Conservation (phyloP, 2,797 vertebrate genomes). For the Helostoma temminkii region DNA sequence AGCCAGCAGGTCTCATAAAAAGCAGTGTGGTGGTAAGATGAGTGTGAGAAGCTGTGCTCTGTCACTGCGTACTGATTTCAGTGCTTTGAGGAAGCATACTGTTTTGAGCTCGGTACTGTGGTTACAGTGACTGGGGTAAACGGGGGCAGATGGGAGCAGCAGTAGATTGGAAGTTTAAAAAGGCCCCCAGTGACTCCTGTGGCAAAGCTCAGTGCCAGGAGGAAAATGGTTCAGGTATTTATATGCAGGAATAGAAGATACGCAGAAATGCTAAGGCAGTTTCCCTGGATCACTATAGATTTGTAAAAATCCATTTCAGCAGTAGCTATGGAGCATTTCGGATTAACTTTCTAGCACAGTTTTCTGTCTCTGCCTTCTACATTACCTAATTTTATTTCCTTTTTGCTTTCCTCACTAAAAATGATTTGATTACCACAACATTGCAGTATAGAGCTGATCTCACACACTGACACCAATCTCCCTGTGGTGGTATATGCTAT, state of each 20-base stretch:
- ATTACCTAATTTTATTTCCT: neutral
- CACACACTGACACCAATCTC: constrained; percentile 8
- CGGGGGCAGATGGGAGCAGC: constrained; percentile 4
- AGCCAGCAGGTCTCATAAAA: constrained; percentile 9
- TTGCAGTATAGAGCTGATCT: constrained; percentile 7
- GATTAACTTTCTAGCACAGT: constrained; percentile 4
- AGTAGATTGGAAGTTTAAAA: constrained; percentile 18
- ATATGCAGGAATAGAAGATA: constrained; percentile 10
- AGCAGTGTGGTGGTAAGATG: neutral
- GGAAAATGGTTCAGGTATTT: constrained; percentile 8
- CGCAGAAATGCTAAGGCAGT: constrained; percentile 11
- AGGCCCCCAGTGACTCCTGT: constrained; percentile 19
- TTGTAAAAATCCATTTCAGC: constrained; percentile 15
- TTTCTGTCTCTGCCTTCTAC: neutral
- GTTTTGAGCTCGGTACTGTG: constrained; percentile 1
- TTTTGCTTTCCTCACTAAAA: constrained; percentile 1
- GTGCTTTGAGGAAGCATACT: neutral
- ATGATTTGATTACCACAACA: constrained; percentile 12
- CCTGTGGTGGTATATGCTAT: neutral
- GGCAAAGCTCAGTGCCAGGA: neutral
- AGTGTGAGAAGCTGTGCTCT: constrained; percentile 10
- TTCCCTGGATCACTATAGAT: neutral
- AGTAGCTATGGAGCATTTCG: neutral
- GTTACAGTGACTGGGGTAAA: constrained; percentile 25
- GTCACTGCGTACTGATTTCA: constrained; percentile 10